Evolutionary conservation across 2,797 vertebrate species (phyloP), one percentile per base, ranked within the genome.

Genomic region (Mionectes olivaceus): DNA sequence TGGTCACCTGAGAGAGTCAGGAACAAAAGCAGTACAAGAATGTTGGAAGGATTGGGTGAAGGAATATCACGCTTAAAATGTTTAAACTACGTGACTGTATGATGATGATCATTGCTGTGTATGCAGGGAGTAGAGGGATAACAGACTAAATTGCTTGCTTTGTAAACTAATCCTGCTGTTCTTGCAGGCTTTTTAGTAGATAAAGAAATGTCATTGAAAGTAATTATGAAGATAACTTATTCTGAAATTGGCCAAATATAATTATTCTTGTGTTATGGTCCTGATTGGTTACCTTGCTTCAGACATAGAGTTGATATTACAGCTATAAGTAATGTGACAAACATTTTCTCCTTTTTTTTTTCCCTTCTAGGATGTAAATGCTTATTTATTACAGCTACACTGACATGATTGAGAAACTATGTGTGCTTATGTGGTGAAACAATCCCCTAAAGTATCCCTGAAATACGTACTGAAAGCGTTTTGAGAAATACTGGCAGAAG

Each of bases 361-460:
- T 79, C 9, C 6, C 21, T 97, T 79, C 85, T 92, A 99, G 99
- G 98, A 97, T 95, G 98, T 99, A 96, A 98, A 98, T 95, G 98
- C 98, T 55, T 99, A 98, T 97, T 98, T 99, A 97, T 98, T 98
- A 96, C 98, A 99, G 90, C 98, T 99, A 59, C 97, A 97, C 97
- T 98, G 98, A 99, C 75, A 83, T 44, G 90, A 90, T 81, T 95
- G 94, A 65, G 88, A 94, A 95, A 35, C 95, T 83, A 67, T 84
- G 74, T 92, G 63, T 93, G 73, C 86, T 93, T 94, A 73, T 49
- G 69, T 96, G 84, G 94, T 96, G 84, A 93, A 77, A 97, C 89
- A 83, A 68, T 93, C 80, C 74, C 88, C 78, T 86, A 76, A 81
- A 95, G 96, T 87, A 86, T 90, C 86, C 60, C 37, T 96, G 96